Conservation (phyloP, 2,888 invertebrate genomes). For the Tryphoninae sp. region DNA sequence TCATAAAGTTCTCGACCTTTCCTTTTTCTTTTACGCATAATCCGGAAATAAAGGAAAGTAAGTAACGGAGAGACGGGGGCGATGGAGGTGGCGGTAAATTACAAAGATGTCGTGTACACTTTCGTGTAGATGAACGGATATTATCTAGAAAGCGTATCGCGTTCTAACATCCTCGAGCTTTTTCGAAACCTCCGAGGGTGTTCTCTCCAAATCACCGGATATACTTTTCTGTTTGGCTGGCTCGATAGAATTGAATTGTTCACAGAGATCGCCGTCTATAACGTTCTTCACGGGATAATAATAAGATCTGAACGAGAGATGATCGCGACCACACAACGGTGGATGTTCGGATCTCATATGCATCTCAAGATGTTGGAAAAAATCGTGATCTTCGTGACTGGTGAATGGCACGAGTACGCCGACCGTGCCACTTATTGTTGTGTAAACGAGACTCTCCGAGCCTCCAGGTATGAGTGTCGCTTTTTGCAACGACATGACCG, state of each 20-base stretch:
- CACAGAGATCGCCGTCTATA: slow-evolving; percentile 99
- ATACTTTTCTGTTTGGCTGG: slow-evolving; percentile 96
- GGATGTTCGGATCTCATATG: slow-evolving; percentile 99
- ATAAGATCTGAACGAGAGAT: slow-evolving; percentile 97
- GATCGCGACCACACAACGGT: slow-evolving; percentile 98
- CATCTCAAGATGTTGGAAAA: slow-evolving; percentile 99
- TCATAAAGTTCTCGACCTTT: too few relatives aligned
- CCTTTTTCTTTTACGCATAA: slow-evolving; percentile 3
- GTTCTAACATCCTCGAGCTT: slow-evolving; percentile 99
- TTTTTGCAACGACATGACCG: slow-evolving; percentile 96
- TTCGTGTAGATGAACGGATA: slow-evolving; percentile 20
- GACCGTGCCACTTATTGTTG: slow-evolving; percentile 96
- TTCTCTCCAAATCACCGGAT: slow-evolving; percentile 96
- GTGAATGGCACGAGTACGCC: slow-evolving; percentile 97
- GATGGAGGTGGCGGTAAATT: background rate
- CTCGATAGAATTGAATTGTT: slow-evolving; percentile 98
- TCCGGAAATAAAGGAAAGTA: slow-evolving; percentile 17
- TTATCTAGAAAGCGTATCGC: slow-evolving; percentile 96
- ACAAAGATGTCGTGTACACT: slow-evolving; percentile 12
- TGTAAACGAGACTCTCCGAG: slow-evolving; percentile 97
- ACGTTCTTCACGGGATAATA: slow-evolving; percentile 99
- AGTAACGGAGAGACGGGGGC: background rate
- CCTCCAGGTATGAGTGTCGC: slow-evolving; percentile 98
- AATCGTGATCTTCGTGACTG: slow-evolving; percentile 98
- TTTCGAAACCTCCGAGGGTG: slow-evolving; percentile 98